Evolutionary conservation across 2,888 invertebrate species (phyloP), one percentile per base, ranked within the genome.

Genomic region (Zele albiditarsus): DNA sequence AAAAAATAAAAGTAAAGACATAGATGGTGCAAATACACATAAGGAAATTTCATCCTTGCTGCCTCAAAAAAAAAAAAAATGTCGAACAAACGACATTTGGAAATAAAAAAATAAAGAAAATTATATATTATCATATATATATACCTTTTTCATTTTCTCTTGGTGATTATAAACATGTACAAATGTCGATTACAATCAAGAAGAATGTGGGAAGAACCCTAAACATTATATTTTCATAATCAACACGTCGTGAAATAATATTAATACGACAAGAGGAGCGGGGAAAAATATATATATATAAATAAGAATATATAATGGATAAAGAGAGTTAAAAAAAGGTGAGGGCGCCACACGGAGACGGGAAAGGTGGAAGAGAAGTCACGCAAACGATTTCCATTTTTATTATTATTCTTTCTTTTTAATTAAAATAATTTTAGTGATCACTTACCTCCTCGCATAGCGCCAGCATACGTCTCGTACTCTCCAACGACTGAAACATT

Each of bases 391-490:
- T 53, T 67, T 53, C 25, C 42, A 66, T 60, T 25, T 23, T 46
- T 12, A 38, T 38, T 38, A 38, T 38, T 38, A 38, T 38, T 23
- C 4, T 68, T 38, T 27, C n/a, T 31, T n/a, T 53, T 70, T 31
- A 63, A 70, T 65, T 65, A 14, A 27, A 67, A 33, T 71, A 70
- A 77, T 72, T 72, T 72, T 71, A 78, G 62, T 71, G 81, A 85
- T 38, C 38, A 91, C 94, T 94, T 92, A 96, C 96, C 95, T 97
- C 97, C 91, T 97, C 97, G 90, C 97, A 97, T 91, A 97, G 92
- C 84, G 94, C 92, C 92, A 97, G 92, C 97, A 97, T 97, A 85
- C 97, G 96, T 88, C 97, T 92, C 80, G 97, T 97, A 87, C 96
- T 95, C 90, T 97, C 96, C 93, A 97, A 90, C 70, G 97, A 97